Evolutionary conservation across 2,888 invertebrate genomes (phyloP), one percentile per base, ranked within the genome.

Genomic region (Oegoconia quadripuncta): DNA sequence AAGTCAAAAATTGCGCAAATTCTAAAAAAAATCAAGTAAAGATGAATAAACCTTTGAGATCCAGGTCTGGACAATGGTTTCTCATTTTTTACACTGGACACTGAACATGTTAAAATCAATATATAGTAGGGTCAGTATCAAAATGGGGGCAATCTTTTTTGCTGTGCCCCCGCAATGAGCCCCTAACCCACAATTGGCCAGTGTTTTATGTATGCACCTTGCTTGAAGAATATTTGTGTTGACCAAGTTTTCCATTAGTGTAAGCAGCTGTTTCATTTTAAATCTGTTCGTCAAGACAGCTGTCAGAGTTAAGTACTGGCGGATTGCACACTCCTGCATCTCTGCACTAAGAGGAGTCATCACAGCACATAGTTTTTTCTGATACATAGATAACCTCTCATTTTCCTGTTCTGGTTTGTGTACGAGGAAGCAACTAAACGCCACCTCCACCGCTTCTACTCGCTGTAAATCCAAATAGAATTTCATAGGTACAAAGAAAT

Each of bases 341-440:
- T 97, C 96, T 23, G 90, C 88, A 31, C 91, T 89, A 14, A 93
- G 70, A 18, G 90, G 90, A 16, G 89, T 88, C 78, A 96, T 92
- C 1, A 91, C 89, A 11, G 82, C 82, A 38, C 91, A 91, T 22
- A 97, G 74, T 48, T 92, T 92, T 47, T 91, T 91, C 52, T 93
- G 91, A 78, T 93, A 93, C 62, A 86, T 77, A 25, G 89, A 74
- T 17, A 92, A 81, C 67, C 92, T 93, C 51, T 93, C 92, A 48
- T 84, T 88, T 65, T 95, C 93, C 41, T 90, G 89, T 35, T 92
- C 91, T 12, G 91, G 88, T 52, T 93, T 91, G 60, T 96, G 93
- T 1, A 96, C 93, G 41, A 97, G 89, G 56, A 95, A 95, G 57
- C 95, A 95, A 67, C 95, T 94, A 64, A 98, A 97, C 0, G 96